phyloP scores from a whole-genome alignment of 2,113 vertebrate species.

The Apteryx mantelli region DNA sequence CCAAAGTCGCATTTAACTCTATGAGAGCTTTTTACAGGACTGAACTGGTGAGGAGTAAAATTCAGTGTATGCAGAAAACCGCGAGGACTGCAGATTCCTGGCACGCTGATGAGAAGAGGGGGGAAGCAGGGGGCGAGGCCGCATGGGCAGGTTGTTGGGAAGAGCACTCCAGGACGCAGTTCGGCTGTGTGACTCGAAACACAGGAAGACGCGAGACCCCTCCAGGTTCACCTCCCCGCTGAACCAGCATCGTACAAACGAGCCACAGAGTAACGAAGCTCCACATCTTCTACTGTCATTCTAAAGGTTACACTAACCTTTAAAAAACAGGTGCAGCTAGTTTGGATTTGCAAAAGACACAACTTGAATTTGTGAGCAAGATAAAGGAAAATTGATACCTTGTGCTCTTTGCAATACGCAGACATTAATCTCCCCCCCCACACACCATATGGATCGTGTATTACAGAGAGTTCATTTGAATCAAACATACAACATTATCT shows the following conservation, averaged over 20 bases:
- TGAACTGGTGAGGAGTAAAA: neutral
- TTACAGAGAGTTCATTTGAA: neutral
- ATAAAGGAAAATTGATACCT: neutral
- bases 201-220: neutral
- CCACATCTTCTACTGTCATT: neutral
- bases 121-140: neutral
- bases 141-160: neutral
- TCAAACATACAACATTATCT: neutral
- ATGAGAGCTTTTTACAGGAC: neutral
- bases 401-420: neutral
- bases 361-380: neutral
- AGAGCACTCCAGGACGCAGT: neutral
- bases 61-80: neutral
- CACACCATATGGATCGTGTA: neutral
- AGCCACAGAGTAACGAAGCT: neutral
- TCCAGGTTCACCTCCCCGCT: neutral
- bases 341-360: neutral
- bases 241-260: neutral
- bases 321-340: neutral
- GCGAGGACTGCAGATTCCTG: neutral
- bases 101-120: neutral
- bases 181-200: neutral
- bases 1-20: neutral
- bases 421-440: neutral
- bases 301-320: neutral